These are phyloP conservation scores for Diarsia brunnea DNA, from an alignment of 2,888 invertebrate genomes.

Conservation along the genomic window DNA sequence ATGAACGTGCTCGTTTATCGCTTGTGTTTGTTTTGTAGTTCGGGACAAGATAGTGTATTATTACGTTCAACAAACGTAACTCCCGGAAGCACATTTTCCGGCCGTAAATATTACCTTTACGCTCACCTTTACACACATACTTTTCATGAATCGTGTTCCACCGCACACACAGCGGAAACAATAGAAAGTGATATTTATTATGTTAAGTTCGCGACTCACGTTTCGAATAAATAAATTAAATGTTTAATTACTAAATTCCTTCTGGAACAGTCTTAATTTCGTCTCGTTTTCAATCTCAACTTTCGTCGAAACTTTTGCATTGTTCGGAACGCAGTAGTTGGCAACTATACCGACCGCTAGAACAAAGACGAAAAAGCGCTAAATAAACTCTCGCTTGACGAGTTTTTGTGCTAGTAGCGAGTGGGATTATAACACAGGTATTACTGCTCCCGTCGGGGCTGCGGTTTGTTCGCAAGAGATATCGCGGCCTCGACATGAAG, in stretches of 20 bases:
- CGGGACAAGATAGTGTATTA: constrained; percentile 40
- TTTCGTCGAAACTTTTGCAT: constrained; percentile 76
- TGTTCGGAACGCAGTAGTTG: constrained; percentile 74
- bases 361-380: constrained; percentile 76
- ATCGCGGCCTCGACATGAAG: too few relatives aligned
- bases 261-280: constrained; percentile 76
- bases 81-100: constrained; percentile 41
- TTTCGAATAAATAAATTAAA: constrained; percentile 67
- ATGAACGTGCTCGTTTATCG: constrained; percentile 29
- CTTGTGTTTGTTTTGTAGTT: constrained; percentile 34
- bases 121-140: constrained; percentile 29
- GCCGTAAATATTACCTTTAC: constrained; percentile 55
- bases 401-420: constrained; percentile 74
- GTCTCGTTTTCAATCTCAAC: constrained; percentile 83
- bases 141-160: constrained; percentile 41
- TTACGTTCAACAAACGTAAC: constrained; percentile 33
- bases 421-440: constrained; percentile 78
- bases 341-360: constrained; percentile 72
- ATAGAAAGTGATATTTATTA: constrained; percentile 53
- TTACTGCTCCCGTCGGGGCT: too few relatives aligned
- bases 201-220: constrained; percentile 50
- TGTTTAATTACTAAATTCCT: constrained; percentile 75
- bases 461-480: too few relatives aligned
- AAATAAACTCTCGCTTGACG: constrained; percentile 76
- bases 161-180: constrained; percentile 34